Conservation (phyloP, 1,140 invertebrate genomes). For the Pseudomyrmex flavicornis region DNA sequence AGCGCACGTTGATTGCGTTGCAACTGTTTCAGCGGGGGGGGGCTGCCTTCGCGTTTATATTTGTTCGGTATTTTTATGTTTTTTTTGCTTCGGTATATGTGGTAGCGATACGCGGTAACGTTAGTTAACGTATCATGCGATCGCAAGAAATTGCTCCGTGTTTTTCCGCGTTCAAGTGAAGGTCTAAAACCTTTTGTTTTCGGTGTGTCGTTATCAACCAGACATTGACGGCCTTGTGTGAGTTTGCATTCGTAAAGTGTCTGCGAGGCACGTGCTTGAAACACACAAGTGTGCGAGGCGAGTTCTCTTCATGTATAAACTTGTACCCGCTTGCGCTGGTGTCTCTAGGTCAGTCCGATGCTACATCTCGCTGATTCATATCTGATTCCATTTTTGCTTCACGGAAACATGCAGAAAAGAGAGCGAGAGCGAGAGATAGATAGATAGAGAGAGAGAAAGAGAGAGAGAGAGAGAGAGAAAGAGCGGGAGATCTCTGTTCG, state of each 20-base stretch:
- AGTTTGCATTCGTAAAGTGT: neutral
- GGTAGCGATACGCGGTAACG: too few relatives aligned
- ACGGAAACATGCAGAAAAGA: neutral
- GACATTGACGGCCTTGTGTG: neutral
- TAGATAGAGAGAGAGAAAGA: slow-evolving; percentile 13
- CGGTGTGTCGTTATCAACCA: neutral
- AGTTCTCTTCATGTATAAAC: slow-evolving; percentile 56
- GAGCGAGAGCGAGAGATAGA: too few relatives aligned
- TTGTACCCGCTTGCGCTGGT: slow-evolving; percentile 64
- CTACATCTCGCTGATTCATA: slow-evolving; percentile 46
- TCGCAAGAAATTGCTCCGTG: slow-evolving; percentile 6
- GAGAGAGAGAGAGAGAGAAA: slow-evolving; percentile 7
- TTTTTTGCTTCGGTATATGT: neutral
- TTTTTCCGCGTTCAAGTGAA: neutral
- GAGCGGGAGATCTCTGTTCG: slow-evolving; percentile 30
- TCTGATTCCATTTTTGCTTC: slow-evolving; percentile 43
- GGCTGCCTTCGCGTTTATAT: neutral
- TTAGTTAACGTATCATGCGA: too few relatives aligned
- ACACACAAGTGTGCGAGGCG: slow-evolving; percentile 33
- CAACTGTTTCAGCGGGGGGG: neutral
- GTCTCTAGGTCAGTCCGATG: slow-evolving; percentile 55
- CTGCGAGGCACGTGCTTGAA: slow-evolving; percentile 32
- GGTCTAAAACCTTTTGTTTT: neutral
- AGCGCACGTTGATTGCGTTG: neutral
- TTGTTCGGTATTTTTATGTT: neutral